Evolutionary conservation across 2,888 invertebrate species (phyloP).

Genomic region (Drosophila antonietae): DNA sequence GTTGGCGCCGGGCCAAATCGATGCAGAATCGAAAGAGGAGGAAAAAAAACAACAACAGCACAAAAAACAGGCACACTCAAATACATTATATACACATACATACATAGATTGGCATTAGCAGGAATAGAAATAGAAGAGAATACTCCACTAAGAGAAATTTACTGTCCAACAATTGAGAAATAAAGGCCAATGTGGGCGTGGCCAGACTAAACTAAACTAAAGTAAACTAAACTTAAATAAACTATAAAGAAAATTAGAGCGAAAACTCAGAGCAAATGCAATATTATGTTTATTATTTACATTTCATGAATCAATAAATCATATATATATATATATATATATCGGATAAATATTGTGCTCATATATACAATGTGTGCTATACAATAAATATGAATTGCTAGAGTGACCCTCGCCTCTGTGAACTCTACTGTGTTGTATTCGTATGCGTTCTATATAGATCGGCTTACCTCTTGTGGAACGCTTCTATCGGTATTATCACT

Average conservation of each 20-base stretch:
- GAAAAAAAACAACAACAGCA: slow-evolving; percentile 37
- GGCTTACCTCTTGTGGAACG: slow-evolving; percentile 65
- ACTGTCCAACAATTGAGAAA: slow-evolving; percentile 32
- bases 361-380: slow-evolving; percentile 25
- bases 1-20: slow-evolving; percentile 68
- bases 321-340: too few relatives aligned
- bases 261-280: slow-evolving; percentile 25
- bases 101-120: slow-evolving; percentile 21
- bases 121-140: slow-evolving; percentile 33
- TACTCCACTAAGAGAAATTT: slow-evolving; percentile 45
- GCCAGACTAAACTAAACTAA: slow-evolving; percentile 23
- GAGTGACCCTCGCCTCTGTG: slow-evolving; percentile 42
- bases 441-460: slow-evolving; percentile 34
- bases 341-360: slow-evolving; percentile 20
- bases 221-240: slow-evolving; percentile 25
- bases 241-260: slow-evolving; percentile 23
- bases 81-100: slow-evolving; percentile 21
- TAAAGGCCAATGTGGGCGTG: slow-evolving; percentile 52
- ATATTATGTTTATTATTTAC: slow-evolving; percentile 58
- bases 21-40: slow-evolving; percentile 58
- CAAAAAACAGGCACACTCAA: slow-evolving; percentile 21
- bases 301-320: slow-evolving; percentile 34
- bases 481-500: slow-evolving; percentile 58
- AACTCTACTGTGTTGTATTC: slow-evolving; percentile 29
- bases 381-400: slow-evolving; percentile 17